phyloP scores from a whole-genome alignment of 2,113 vertebrate species.

The Thalassoma bifasciatum region DNA sequence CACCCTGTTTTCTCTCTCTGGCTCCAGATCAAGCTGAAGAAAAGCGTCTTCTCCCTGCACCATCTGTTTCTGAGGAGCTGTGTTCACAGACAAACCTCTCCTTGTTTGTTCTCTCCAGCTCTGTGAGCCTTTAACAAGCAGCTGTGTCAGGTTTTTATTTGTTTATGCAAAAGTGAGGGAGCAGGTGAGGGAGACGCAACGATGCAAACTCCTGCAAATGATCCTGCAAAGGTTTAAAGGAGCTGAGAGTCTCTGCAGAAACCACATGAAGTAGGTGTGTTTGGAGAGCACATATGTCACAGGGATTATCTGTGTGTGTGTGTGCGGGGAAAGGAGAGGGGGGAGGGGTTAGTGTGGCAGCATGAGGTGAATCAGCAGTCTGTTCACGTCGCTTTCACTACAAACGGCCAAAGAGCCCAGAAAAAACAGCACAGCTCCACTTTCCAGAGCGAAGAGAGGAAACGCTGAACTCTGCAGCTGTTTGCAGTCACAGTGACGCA shows the following conservation, averaged over 20 bases:
- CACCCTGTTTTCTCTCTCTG: background rate
- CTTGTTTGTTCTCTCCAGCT: background rate
- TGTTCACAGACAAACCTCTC: background rate
- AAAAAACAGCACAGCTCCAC: conserved; percentile 17
- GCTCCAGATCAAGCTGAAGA: background rate
- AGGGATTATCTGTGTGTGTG: conserved; percentile 55
- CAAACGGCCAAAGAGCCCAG: conserved; percentile 40
- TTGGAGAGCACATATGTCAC: conserved; percentile 54
- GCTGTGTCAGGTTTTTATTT: background rate
- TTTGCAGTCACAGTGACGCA: conserved; percentile 7
- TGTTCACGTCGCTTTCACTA: conserved; percentile 55
- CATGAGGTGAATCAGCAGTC: conserved; percentile 79
- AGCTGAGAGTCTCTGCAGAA: too few relatives aligned
- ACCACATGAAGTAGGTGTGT: conserved; percentile 3
- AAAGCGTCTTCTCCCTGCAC: conserved; percentile 8
- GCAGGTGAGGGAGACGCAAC: too few relatives aligned
- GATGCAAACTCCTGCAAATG: too few relatives aligned
- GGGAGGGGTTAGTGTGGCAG: conserved; percentile 44
- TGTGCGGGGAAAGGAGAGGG: background rate
- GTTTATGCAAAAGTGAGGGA: background rate
- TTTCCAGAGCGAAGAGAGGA: background rate
- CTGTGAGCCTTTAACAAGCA: background rate
- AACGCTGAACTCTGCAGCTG: conserved; percentile 13
- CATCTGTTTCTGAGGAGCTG: conserved; percentile 2
- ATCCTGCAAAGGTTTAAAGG: too few relatives aligned